phyloP scores from a whole-genome alignment of 37 sponge, comb jelly and placozoan species.

The Cliona cf. orientalis region DNA sequence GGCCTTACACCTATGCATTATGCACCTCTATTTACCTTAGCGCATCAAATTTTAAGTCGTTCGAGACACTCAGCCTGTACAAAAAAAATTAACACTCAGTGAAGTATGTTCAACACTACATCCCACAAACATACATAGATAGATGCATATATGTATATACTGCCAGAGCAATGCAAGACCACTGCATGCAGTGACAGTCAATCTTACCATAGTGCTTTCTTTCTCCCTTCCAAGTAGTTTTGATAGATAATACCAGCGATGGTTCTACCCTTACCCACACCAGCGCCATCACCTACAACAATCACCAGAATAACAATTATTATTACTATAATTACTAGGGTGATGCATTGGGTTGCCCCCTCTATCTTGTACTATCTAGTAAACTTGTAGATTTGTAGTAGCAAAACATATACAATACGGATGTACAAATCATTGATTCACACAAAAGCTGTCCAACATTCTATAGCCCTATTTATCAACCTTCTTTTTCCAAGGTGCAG shows the following conservation, averaged over 20 bases:
- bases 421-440: too few relatives aligned
- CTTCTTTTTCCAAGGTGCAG: too few relatives aligned
- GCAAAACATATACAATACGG: too few relatives aligned
- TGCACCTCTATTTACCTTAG: constrained; percentile 60
- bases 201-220: constrained; percentile 87
- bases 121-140: neutral
- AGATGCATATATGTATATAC: neutral
- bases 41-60: constrained; percentile 92
- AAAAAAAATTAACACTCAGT: neutral
- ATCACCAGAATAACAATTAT: neutral
- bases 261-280: constrained; percentile 94
- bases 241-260: constrained; percentile 94
- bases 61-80: constrained; percentile 89
- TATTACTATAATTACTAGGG: too few relatives aligned
- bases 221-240: constrained; percentile 94
- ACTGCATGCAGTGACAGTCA: neutral
- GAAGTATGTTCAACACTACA: neutral
- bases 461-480: too few relatives aligned
- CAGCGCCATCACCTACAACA: constrained; percentile 93
- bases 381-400: too few relatives aligned
- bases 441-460: too few relatives aligned
- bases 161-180: too few relatives aligned
- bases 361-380: too few relatives aligned
- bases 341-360: too few relatives aligned
- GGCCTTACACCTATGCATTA: neutral